Conservation (phyloP, 2,797 vertebrate genomes). For the Anisognathus igniventris region DNA sequence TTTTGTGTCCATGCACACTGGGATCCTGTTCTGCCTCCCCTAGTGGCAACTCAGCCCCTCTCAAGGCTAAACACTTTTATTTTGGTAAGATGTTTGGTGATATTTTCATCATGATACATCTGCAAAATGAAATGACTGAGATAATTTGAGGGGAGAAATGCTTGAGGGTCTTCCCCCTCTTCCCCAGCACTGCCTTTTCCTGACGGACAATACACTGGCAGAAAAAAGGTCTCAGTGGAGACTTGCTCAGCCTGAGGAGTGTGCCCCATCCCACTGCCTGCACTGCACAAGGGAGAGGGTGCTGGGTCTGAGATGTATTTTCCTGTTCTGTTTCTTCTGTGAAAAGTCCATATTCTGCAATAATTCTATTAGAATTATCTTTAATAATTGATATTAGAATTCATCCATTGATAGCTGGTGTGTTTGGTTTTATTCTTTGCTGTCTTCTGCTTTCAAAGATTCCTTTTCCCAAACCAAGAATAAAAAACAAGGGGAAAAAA, state of each 20-base stretch:
- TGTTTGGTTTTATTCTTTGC: background rate
- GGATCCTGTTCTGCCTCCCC: background rate
- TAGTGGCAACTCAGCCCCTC: background rate
- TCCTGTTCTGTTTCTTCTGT: background rate
- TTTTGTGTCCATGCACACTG: background rate
- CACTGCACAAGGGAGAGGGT: background rate
- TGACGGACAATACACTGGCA: background rate
- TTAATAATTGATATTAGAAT: background rate
- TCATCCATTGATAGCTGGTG: background rate
- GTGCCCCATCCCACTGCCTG: background rate
- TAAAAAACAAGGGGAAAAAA: background rate
- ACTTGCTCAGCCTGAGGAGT: background rate
- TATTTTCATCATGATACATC: background rate
- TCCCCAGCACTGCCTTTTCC: background rate
- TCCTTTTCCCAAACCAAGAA: background rate
- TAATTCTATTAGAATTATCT: background rate
- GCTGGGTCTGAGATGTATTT: background rate
- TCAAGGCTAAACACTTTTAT: background rate
- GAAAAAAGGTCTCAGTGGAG: accelerated
- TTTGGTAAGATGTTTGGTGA: background rate
- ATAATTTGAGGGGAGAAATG: background rate
- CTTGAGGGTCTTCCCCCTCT: background rate
- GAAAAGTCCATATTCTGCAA: background rate
- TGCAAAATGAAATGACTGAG: background rate
- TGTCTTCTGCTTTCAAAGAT: background rate